These are phyloP conservation scores for Ephestia elutella DNA, from an alignment of 1,140 invertebrate species.

Conservation along the genomic window DNA sequence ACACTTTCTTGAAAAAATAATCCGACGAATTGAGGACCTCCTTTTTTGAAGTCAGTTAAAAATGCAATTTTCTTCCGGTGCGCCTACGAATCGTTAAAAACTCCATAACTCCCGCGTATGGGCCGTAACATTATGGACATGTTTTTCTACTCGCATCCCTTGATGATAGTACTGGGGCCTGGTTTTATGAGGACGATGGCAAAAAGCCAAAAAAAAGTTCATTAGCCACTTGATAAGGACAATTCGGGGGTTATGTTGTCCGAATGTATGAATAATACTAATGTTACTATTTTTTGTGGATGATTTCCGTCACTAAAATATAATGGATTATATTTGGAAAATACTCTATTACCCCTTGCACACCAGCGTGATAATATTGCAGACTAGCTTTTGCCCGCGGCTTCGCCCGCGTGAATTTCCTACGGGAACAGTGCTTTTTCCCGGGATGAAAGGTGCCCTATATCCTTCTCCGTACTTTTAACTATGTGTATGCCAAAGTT, in stretches of 20 bases:
- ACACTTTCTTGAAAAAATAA: too few species aligned
- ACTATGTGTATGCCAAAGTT: too few species aligned
- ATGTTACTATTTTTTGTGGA: background rate
- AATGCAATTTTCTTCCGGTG: background rate
- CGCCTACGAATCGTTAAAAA: background rate
- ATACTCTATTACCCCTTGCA: too few species aligned
- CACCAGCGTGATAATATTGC: too few species aligned
- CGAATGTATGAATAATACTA: background rate
- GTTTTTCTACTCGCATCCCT: background rate
- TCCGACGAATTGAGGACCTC: too few species aligned
- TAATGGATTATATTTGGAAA: too few species aligned
- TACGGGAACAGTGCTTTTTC: too few species aligned
- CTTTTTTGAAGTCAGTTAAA: too few species aligned
- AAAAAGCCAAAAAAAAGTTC: background rate
- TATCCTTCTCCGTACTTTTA: too few species aligned
- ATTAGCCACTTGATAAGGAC: slow-evolving; percentile 1
- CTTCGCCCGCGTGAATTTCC: too few species aligned
- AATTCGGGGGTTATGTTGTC: background rate
- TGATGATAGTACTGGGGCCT: background rate
- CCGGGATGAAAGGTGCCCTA: too few species aligned
- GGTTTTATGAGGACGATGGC: background rate
- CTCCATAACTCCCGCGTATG: background rate
- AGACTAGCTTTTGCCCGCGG: too few species aligned
- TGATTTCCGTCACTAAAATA: background rate
- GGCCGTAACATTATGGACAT: slow-evolving; percentile 1